A percentile compares a stretch with the other conserved stretches of the same genome.
Conservation (phyloP, 1,140 invertebrate genomes). For the Drosophila albomicans region DNA sequence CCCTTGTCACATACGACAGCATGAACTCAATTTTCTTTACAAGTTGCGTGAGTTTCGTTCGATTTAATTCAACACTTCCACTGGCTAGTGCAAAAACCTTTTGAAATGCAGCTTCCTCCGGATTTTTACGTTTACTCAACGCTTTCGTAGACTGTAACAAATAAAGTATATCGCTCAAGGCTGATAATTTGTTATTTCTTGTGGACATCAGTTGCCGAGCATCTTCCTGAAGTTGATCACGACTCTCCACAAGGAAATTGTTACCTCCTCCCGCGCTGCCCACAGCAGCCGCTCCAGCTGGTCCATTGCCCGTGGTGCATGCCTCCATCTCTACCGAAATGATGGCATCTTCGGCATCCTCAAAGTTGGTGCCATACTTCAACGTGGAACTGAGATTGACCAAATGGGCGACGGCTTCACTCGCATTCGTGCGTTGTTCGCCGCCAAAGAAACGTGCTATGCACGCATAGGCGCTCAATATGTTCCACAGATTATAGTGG, state of each 20-base stretch:
- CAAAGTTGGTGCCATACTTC: constrained; percentile 87
- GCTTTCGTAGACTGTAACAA: constrained; percentile 86
- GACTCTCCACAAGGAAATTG: constrained; percentile 59
- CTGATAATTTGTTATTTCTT: constrained; percentile 73
- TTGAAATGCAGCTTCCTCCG: constrained; percentile 85
- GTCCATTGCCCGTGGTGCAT: constrained; percentile 69
- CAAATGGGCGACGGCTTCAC: constrained; percentile 87
- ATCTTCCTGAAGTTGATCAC: constrained; percentile 66
- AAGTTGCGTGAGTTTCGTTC: constrained; percentile 86
- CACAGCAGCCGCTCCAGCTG: constrained; percentile 51
- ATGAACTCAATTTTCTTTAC: constrained; percentile 90
- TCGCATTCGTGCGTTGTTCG: constrained; percentile 87
- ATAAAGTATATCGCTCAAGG: constrained; percentile 87
- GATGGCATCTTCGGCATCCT: constrained; percentile 87
- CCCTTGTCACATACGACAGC: constrained; percentile 87
- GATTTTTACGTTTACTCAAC: constrained; percentile 65
- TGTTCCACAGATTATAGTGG: constrained; percentile 89
- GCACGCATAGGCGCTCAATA: constrained; percentile 89
- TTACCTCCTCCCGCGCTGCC: constrained; percentile 30
- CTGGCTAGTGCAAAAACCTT: constrained; percentile 84
- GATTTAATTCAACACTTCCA: constrained; percentile 86
- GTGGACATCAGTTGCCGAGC: constrained; percentile 66
- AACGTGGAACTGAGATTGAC: constrained; percentile 88
- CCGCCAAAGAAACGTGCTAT: constrained; percentile 89
- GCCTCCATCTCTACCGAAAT: constrained; percentile 87